Base-by-base conservation (phyloP, 2,797 vertebrate genomes). In the Fistularia tabacaria region DNA sequence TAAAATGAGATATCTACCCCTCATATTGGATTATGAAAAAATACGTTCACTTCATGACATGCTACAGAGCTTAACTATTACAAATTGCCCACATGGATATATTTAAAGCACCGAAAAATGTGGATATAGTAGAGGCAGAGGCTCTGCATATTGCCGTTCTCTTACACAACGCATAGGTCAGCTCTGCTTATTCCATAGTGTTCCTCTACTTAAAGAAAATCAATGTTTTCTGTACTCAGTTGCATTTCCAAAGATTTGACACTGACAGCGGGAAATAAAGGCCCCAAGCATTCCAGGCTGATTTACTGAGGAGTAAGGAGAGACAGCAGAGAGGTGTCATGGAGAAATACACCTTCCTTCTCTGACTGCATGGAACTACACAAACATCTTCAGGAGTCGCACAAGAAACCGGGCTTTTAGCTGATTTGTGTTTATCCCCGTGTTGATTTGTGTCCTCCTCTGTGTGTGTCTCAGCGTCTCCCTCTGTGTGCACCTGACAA, bases 181-280 rank as follows among this genome's bases (percentile, higher is more conserved):
- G 54, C 46, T 54, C 10, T 74, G 74, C 83, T 77, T 82, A 66
- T 73, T 42, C 51, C 25, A 25, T 25, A 25, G 25, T 25, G 25
- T 25, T 25, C 5, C 25, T 73, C 64, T 69, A 49, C 60, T 77
- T 75, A 73, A 69, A 76, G 70, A 76, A 71, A 87, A 84, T 85
- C 79, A 49, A 58, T 84, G 73, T 69, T 74, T 63, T 42, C 54
- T 62, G 36, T 54, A 69, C 64, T 73, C 64, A 1, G 57, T 69
- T 62, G 64, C 53, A 64, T 79, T 64, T 70, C 54, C 69, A 46
- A 25, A 55, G 48, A 66, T 80, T 65, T 61, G 62, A 73, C 55
- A 6, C 51, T 1, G 9, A 68, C 54, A 61, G 76, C 37, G 37
- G 44, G 59, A 60, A 68, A 66, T 25, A 25, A 42, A 64, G 51